Conservation (phyloP, 2,113 vertebrate genomes). For the Charadrius vociferus region DNA sequence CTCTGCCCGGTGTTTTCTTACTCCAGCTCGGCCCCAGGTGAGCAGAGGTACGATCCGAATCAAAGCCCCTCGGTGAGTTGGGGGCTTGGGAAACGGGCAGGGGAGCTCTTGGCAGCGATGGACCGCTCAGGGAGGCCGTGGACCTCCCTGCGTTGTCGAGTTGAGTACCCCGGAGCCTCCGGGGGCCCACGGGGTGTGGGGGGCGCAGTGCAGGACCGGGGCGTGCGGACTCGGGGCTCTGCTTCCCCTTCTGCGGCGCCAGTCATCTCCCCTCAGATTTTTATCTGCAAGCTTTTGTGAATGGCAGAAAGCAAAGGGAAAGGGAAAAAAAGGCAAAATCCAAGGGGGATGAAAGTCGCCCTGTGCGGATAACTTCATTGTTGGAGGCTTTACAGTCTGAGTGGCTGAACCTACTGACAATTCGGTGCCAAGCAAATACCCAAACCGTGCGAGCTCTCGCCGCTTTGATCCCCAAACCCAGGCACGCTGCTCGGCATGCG, state of each 20-base stretch:
- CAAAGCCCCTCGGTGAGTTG: rapidly evolving
- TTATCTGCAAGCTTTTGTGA: neutral
- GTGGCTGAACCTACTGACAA: neutral
- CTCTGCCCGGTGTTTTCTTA: neutral
- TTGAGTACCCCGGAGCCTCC: rapidly evolving
- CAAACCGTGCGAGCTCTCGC: rapidly evolving
- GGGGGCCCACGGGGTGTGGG: rapidly evolving
- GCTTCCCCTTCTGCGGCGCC: neutral
- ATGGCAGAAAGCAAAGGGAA: neutral
- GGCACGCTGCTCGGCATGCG: rapidly evolving
- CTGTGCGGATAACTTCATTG: neutral
- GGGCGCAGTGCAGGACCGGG: rapidly evolving
- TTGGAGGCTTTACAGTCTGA: neutral
- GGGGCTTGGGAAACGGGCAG: rapidly evolving
- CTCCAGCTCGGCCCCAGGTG: neutral
- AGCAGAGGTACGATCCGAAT: neutral
- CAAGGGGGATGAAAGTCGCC: neutral
- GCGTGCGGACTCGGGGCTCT: neutral
- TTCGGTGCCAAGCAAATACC: neutral
- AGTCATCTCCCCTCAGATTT: neutral
- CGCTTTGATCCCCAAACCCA: neutral
- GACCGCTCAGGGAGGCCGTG: rapidly evolving
- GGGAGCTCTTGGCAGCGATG: rapidly evolving
- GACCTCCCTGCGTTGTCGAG: rapidly evolving
- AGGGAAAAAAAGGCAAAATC: neutral